These are phyloP conservation scores for Falcaria lacertinaria DNA, from an alignment of 2,888 invertebrate species.

Conservation along the genomic window DNA sequence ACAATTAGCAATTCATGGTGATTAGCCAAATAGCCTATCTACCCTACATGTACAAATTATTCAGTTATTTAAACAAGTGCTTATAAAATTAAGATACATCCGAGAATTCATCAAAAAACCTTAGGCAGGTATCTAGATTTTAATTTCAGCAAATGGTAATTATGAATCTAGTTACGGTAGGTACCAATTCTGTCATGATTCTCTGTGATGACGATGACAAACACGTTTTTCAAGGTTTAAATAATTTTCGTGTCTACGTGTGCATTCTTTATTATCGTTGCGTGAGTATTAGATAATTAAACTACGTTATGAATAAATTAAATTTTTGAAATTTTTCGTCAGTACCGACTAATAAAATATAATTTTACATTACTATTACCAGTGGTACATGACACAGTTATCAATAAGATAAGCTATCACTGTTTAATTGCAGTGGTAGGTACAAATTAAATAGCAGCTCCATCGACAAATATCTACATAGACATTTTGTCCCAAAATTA, in stretches of 20 bases:
- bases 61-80: not conserved
- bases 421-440: not conserved
- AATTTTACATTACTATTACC: not conserved
- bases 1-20: not conserved
- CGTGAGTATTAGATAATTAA: not conserved
- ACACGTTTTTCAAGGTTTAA: conserved; percentile 36
- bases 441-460: not conserved
- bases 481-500: not conserved
- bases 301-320: not conserved
- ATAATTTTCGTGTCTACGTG: conserved; percentile 10
- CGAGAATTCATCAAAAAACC: not conserved
- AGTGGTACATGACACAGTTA: not conserved
- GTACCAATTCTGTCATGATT: not conserved
- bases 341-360: no score
- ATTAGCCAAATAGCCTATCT: not conserved
- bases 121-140: not conserved
- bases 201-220: conserved; percentile 18
- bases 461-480: not conserved
- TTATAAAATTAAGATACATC: not conserved
- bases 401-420: not conserved
- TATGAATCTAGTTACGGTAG: not conserved
- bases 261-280: not conserved
- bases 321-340: no score
- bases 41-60: not conserved
- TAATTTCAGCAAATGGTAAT: not conserved